Percentiles rank a stretch among this genome's conserved stretches.
phyloP scores from a whole-genome alignment of 2,113 vertebrate genomes.

The Azemiops feae region DNA sequence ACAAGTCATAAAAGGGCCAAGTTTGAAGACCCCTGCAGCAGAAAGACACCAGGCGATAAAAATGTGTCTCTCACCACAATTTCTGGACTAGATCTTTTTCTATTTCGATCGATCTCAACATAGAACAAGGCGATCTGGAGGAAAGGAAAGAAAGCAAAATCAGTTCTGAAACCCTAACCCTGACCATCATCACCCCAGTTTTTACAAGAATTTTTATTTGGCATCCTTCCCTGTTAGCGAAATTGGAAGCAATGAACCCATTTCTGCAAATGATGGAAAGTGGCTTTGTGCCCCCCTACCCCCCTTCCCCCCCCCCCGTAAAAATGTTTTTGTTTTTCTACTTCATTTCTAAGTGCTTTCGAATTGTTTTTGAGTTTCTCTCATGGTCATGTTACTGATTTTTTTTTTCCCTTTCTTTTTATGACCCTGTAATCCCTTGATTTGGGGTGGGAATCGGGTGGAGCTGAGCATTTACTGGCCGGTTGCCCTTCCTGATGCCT shows the following conservation, averaged over 20 bases:
- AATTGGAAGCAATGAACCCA: neutral
- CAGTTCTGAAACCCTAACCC: neutral
- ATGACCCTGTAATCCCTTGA: no score
- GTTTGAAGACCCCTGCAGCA: neutral
- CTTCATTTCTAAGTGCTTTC: no score
- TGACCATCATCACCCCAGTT: neutral
- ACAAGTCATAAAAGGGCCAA: neutral
- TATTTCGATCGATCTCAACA: neutral
- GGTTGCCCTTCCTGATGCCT: no score
- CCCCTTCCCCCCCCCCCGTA: no score
- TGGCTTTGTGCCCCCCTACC: neutral
- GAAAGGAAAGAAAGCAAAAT: neutral
- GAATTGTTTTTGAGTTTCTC: no score
- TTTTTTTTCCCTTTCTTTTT: no score
- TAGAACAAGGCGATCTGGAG: neutral
- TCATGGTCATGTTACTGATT: no score
- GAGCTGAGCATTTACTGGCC: no score
- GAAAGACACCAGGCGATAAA: neutral
- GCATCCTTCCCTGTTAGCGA: neutral
- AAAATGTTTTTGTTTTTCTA: no score
- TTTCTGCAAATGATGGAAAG: neutral
- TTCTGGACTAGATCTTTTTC: neutral
- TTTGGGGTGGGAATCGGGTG: no score
- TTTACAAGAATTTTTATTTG: neutral
- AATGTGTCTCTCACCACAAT: neutral